phyloP scores from a whole-genome alignment of 1,140 invertebrate genomes.

The Drosophila persimilis region DNA sequence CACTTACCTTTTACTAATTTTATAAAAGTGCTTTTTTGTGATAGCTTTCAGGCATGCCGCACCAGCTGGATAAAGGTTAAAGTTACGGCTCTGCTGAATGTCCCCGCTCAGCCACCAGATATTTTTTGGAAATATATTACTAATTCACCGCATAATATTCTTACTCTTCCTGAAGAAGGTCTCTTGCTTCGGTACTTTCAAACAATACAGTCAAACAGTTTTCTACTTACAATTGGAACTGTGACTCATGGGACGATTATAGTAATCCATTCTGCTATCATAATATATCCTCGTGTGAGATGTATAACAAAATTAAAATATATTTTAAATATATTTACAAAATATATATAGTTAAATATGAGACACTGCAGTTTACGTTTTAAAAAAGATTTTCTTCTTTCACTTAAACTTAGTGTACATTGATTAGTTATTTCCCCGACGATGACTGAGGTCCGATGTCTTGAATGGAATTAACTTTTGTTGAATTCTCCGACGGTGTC shows the following conservation, averaged over 20 bases:
- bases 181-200: background rate
- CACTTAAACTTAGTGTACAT: too few relatives aligned
- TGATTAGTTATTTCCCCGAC: too few relatives aligned
- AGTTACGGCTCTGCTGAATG: slow-evolving; percentile 8
- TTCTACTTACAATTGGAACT: slow-evolving; percentile 31
- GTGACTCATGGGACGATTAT: slow-evolving; percentile 14
- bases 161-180: background rate
- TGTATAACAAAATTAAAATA: background rate
- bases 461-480: too few relatives aligned
- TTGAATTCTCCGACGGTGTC: too few relatives aligned
- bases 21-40: slow-evolving; percentile 41
- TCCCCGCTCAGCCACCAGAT: background rate
- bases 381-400: too few relatives aligned
- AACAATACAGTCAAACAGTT: slow-evolving; percentile 27
- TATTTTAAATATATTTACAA: too few relatives aligned
- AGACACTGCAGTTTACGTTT: too few relatives aligned
- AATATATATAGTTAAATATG: too few relatives aligned
- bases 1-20: slow-evolving; percentile 13
- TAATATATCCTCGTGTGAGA: slow-evolving; percentile 40
- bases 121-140: slow-evolving; percentile 1
- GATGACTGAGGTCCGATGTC: too few relatives aligned
- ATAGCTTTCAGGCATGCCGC: slow-evolving; percentile 17
- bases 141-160: slow-evolving; percentile 1
- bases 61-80: slow-evolving; percentile 10
- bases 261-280: slow-evolving; percentile 6